Conservation (phyloP, 2,113 vertebrate species). For the Hippopotamus amphibius region DNA sequence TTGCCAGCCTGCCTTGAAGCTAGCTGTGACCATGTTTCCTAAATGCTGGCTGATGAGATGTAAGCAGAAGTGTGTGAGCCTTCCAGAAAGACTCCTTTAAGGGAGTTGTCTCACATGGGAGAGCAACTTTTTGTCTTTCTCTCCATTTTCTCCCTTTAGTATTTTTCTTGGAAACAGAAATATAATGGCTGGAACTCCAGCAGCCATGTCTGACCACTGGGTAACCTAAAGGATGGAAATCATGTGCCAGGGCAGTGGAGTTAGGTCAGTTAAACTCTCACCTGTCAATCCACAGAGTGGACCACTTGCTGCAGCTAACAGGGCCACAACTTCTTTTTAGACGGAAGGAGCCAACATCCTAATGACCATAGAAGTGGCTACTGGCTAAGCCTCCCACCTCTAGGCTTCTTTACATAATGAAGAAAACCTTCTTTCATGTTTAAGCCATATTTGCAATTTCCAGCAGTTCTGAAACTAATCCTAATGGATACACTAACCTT, state of each 20-base stretch:
- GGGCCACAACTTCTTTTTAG: background rate
- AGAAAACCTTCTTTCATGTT: background rate
- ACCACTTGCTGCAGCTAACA: background rate
- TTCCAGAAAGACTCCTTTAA: conserved; percentile 37
- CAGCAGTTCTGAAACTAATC: background rate
- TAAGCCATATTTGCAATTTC: background rate
- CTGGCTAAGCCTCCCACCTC: background rate
- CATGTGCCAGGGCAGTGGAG: background rate
- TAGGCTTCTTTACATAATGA: background rate
- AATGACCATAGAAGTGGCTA: background rate
- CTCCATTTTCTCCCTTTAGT: background rate
- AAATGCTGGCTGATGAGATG: background rate
- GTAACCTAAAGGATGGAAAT: background rate
- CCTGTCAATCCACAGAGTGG: background rate
- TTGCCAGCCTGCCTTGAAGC: background rate
- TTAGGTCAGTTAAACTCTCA: conserved; percentile 1
- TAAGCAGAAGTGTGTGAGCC: background rate
- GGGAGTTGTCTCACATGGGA: background rate
- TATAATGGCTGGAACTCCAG: background rate
- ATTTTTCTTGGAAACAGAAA: background rate
- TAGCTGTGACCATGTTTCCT: background rate
- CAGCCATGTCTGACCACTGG: background rate
- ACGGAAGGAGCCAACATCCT: background rate
- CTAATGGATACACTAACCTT: background rate
- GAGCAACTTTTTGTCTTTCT: background rate